Percentiles rank a stretch among this genome's conserved stretches.
Conservation (phyloP, 2,888 invertebrate species). For the Nysson spinosus region DNA sequence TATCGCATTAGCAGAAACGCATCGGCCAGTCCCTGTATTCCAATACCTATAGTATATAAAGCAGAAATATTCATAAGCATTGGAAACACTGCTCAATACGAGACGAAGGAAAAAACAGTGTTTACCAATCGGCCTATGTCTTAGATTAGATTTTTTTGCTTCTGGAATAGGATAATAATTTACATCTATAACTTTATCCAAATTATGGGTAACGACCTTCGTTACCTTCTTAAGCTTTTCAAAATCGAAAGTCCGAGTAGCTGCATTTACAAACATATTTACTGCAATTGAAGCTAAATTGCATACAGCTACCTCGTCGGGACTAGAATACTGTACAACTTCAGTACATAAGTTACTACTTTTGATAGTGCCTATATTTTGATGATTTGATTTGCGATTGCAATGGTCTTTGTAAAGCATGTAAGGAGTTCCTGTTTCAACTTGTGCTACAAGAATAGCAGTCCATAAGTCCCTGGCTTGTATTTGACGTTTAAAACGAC, state of each 20-base stretch:
- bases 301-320: conserved; percentile 97
- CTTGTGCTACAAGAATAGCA: conserved; percentile 95
- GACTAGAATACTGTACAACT: conserved; percentile 95
- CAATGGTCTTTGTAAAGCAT: conserved; percentile 98
- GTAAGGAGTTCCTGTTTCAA: conserved; percentile 98
- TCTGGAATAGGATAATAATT: conserved; percentile 97
- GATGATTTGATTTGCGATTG: conserved; percentile 97
- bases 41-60: conserved; percentile 82
- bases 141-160: conserved; percentile 90
- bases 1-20: conserved; percentile 95
- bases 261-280: conserved; percentile 92
- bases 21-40: conserved; percentile 98
- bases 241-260: conserved; percentile 91
- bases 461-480: conserved; percentile 95
- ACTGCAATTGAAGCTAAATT: conserved; percentile 98
- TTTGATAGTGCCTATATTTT: conserved; percentile 98
- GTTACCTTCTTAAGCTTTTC: conserved; percentile 90
- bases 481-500: conserved; percentile 83
- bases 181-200: conserved; percentile 98
- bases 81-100: no score
- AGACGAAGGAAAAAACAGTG: no score
- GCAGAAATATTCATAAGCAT: not conserved
- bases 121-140: conserved; percentile 88
- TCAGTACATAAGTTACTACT: conserved; percentile 99
- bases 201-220: conserved; percentile 92